A percentile compares a stretch with the other conserved stretches of the same genome.
Conservation (phyloP, 2,888 invertebrate genomes). For the Zygothrica quintamaculata region DNA sequence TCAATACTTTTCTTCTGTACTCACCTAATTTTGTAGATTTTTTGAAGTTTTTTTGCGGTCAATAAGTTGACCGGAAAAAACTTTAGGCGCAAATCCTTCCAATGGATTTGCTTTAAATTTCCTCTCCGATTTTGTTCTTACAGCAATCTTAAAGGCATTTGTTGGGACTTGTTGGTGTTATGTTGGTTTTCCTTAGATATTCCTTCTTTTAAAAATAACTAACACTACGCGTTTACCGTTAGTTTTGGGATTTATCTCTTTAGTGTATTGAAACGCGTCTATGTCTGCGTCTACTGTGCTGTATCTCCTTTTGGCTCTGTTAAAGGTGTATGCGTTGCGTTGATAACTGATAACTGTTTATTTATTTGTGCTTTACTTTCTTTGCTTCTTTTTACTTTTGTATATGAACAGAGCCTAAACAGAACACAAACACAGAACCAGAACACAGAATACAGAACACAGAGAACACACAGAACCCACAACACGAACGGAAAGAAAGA, state of each 20-base stretch:
- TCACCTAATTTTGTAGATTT: slow-evolving; percentile 44
- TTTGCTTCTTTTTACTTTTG: no score
- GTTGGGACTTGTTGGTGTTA: slow-evolving; percentile 8
- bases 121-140: no score
- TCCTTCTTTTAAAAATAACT: neutral
- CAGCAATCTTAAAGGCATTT: slow-evolving; percentile 32
- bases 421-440: neutral
- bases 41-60: slow-evolving; percentile 26
- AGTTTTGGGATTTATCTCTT: slow-evolving; percentile 5
- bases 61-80: slow-evolving; percentile 18
- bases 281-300: slow-evolving; percentile 41
- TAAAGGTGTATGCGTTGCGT: slow-evolving; percentile 8
- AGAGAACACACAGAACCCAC: slow-evolving; percentile 58
- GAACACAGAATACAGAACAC: slow-evolving; percentile 33
- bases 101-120: slow-evolving; percentile 5
- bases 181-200: slow-evolving; percentile 2
- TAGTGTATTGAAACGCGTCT: slow-evolving; percentile 7
- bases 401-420: neutral
- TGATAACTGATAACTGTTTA: slow-evolving; percentile 13
- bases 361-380: no score
- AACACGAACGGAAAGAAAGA: slow-evolving; percentile 79
- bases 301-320: slow-evolving; percentile 17
- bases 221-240: slow-evolving; percentile 28
- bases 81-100: slow-evolving; percentile 30
- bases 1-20: slow-evolving; percentile 3